phyloP scores from a whole-genome alignment of 2,113 vertebrate species.

The Dicentrarchus labrax region DNA sequence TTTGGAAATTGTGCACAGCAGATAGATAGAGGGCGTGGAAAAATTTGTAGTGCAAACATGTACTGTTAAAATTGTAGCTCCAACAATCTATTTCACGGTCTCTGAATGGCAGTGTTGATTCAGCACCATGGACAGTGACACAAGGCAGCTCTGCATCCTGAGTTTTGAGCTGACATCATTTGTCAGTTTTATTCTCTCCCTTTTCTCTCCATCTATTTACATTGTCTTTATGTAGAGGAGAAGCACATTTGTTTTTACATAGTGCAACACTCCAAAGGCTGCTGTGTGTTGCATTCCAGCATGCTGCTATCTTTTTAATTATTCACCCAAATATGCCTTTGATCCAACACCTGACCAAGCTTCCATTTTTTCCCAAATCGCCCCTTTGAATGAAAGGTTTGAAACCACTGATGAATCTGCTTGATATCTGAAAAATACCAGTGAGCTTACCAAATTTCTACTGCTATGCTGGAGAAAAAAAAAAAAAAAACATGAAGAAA shows the following conservation, averaged over 20 bases:
- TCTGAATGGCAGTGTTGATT: conserved; percentile 52
- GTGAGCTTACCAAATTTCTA: neutral
- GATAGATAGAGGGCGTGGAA: conserved; percentile 15
- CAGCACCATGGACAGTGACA: conserved; percentile 84
- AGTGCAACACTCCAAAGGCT: conserved; percentile 11
- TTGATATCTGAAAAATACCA: conserved; percentile 9
- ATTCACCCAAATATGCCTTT: conserved; percentile 56
- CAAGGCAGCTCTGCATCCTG: conserved; percentile 14
- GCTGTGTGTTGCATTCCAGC: conserved; percentile 17
- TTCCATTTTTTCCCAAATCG: conserved; percentile 29
- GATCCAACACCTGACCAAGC: conserved; percentile 58
- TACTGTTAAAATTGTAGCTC: conserved; percentile 55
- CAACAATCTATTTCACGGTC: conserved; percentile 49
- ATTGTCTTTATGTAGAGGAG: neutral
- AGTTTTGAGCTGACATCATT: conserved; percentile 39
- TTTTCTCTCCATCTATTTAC: neutral
- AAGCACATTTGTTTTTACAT: conserved; percentile 38
- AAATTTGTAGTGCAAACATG: conserved; percentile 56
- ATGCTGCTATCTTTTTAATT: conserved; percentile 55
- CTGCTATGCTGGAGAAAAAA: neutral
- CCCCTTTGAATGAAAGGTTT: conserved; percentile 22
- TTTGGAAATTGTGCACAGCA: conserved; percentile 37
- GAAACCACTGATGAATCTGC: neutral
- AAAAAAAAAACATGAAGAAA: conserved; percentile 3
- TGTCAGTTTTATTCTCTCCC: conserved; percentile 23